Evolutionary conservation across 2,888 invertebrate species (phyloP).

Genomic region (Acanthoscelides obtectus): DNA sequence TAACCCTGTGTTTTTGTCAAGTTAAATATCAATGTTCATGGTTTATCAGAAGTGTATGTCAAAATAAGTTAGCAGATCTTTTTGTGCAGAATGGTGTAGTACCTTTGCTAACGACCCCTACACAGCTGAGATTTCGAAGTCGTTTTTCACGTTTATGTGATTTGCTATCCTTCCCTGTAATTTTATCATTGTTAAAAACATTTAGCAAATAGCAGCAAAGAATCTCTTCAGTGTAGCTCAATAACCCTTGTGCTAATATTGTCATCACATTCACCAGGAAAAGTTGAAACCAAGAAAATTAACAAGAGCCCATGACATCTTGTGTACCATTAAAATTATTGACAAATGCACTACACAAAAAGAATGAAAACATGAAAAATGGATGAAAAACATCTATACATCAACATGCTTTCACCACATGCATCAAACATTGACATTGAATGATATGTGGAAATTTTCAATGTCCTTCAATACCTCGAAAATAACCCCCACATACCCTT

Average conservation of each 20-base stretch:
- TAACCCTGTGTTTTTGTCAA: slow-evolving; percentile 6
- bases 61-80: slow-evolving; percentile 18
- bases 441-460: too few relatives aligned
- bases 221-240: background rate
- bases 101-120: slow-evolving; percentile 54
- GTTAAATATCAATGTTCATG: background rate
- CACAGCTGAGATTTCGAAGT: slow-evolving; percentile 62
- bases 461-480: too few relatives aligned
- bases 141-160: slow-evolving; percentile 54
- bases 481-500: too few relatives aligned
- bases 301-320: background rate
- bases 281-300: too few relatives aligned
- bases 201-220: background rate
- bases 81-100: slow-evolving; percentile 29
- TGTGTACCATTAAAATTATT: background rate
- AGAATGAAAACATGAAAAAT: background rate
- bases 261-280: background rate
- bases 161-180: slow-evolving; percentile 47
- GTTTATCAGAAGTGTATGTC: background rate
- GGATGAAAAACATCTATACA: background rate
- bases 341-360: background rate
- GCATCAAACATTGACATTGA: background rate
- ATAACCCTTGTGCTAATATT: background rate
- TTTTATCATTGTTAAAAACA: slow-evolving; percentile 31
- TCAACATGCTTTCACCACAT: background rate